Evolutionary conservation across 2,113 vertebrate genomes (phyloP), one percentile per base, ranked within the genome.

Genomic region (Hydrolagus affinis): DNA sequence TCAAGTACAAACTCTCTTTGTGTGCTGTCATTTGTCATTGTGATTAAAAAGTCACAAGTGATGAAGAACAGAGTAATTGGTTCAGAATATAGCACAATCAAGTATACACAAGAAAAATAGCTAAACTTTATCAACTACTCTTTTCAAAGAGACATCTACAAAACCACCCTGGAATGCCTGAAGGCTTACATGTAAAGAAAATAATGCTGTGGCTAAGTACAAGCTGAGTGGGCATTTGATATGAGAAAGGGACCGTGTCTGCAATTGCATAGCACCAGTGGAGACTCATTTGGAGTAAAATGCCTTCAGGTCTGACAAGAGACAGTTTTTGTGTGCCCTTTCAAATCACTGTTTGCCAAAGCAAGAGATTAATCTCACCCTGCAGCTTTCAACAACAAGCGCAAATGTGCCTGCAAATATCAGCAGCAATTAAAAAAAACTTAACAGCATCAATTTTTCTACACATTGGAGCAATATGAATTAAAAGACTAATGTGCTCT

Each of bases 281-380:
- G 75, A 30, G 75, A 10, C 0, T 25, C 23, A 78, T 60, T 12
- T 60, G 57, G 75, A 60, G n/a, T 11, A 57, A 60, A 60, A 12
- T 11, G 21, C 25, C 60, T n/a, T 60, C 19, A 78, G 57, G 21
- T 12, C 11, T 78, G 57, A 57, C 75, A 78, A 57, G 57, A 59
- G 57, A 23, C 44, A 78, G 75, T 59, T 7, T 59, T 23, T 60
- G 32, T 32, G 73, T 44, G 56, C 56, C 44, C 73, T 60, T 78
- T 78, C 57, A 78, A 78, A 78, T 78, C 75, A 25, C 74, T 57
- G 25, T 78, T 60, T 78, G 21, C 75, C 75, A 78, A 44, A 44
- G 11, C 25, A 17, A 60, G 21, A n/a, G 75, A 78, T 57, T 78
- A 78, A 21, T 25, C 60, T 21, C 57, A 60, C 21, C 75, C 75